Conservation (phyloP, 2,888 invertebrate genomes). For the Metallyticus violacea region DNA sequence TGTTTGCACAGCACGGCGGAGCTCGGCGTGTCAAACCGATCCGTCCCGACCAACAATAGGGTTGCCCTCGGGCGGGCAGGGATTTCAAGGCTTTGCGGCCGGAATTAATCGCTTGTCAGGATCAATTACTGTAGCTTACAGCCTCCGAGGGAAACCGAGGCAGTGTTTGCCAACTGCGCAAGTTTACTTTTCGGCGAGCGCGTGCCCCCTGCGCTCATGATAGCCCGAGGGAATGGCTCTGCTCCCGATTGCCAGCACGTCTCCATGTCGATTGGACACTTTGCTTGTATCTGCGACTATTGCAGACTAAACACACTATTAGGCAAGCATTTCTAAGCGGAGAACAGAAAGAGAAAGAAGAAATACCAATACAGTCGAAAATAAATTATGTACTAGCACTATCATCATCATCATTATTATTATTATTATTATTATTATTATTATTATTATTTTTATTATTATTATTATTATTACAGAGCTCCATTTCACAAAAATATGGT, state of each 20-base stretch:
- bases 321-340: too few species aligned
- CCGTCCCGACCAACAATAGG: not conserved
- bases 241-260: not conserved
- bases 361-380: too few species aligned
- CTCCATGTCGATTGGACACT: not conserved
- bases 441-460: too few species aligned
- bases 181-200: not conserved
- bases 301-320: too few species aligned
- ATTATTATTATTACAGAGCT: too few species aligned
- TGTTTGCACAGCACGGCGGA: not conserved
- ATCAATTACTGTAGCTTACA: not conserved
- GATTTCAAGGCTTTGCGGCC: not conserved
- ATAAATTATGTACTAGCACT: too few species aligned
- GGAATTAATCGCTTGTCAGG: not conserved
- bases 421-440: too few species aligned
- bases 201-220: not conserved
- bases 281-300: not conserved
- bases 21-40: not conserved
- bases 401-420: too few species aligned
- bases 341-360: too few species aligned
- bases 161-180: not conserved
- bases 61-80: not conserved
- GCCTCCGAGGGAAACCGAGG: not conserved
- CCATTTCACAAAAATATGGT: too few species aligned
- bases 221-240: not conserved